These are phyloP conservation scores for Alexandromys oeconomus DNA, from an alignment of 2,797 vertebrate species.

Conservation along the genomic window DNA sequence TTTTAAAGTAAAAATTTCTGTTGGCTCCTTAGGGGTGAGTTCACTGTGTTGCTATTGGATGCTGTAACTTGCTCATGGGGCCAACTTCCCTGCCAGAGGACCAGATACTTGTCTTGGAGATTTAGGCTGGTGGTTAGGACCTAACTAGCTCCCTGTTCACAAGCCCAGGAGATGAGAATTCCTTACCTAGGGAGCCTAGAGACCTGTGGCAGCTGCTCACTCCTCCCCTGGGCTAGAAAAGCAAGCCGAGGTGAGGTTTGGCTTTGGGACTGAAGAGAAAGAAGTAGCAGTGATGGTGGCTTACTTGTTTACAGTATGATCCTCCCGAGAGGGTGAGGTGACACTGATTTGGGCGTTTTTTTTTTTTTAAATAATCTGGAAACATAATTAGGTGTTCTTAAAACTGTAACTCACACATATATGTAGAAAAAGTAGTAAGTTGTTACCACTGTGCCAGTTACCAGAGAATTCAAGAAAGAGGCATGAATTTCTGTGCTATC, in stretches of 20 bases:
- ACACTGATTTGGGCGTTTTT: neutral
- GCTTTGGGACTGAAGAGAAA: conserved; percentile 49
- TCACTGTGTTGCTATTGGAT: neutral
- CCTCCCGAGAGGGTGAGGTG: conserved; percentile 56
- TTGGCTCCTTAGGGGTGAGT: neutral
- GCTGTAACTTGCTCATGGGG: conserved; percentile 20
- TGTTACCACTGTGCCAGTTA: neutral
- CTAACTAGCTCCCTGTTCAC: conserved; percentile 53
- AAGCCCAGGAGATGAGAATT: conserved; percentile 71
- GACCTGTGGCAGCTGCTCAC: conserved; percentile 21
- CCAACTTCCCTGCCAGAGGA: conserved; percentile 35
- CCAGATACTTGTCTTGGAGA: conserved; percentile 55
- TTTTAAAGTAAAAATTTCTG: conserved; percentile 19
- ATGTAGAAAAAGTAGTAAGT: conserved; percentile 45
- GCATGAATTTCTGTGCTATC: neutral
- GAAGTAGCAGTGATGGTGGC: conserved; percentile 33
- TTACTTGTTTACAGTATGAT: conserved; percentile 64
- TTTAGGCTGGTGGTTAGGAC: conserved; percentile 60
- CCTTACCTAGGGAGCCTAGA: conserved; percentile 49
- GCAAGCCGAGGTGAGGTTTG: conserved; percentile 20
- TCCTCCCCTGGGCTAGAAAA: conserved; percentile 69
- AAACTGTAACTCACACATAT: conserved; percentile 21
- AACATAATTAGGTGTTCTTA: conserved; percentile 55
- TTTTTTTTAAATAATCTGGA: neutral
- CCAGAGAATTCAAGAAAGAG: neutral